A percentile compares a stretch with the other conserved stretches of the same genome.
Evolutionary conservation across 2,113 vertebrate genomes (phyloP).

Genomic region (Phalacrocorax brasilianus): DNA sequence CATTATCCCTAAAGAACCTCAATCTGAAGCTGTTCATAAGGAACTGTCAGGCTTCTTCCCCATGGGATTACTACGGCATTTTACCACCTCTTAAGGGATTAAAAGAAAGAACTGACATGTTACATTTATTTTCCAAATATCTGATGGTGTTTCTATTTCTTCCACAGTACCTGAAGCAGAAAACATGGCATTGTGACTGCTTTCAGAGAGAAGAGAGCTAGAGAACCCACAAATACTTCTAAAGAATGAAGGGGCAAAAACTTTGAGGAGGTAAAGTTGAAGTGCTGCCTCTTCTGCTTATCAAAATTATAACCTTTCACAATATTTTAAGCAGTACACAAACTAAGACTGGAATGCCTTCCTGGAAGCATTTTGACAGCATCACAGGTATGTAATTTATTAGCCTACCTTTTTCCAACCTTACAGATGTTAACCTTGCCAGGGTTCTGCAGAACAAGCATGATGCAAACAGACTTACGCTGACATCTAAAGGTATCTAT

Average conservation of each 20-base stretch:
- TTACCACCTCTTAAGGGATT: neutral
- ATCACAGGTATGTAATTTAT: neutral
- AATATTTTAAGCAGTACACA: neutral
- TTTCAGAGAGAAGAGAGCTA: neutral
- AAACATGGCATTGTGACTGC: neutral
- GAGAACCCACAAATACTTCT: neutral
- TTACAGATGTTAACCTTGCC: neutral
- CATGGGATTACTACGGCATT: neutral
- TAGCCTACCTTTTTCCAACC: neutral
- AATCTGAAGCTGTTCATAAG: neutral
- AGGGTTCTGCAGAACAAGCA: neutral
- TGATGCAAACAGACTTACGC: neutral
- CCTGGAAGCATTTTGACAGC: neutral
- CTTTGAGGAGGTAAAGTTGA: neutral
- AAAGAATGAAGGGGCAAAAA: neutral
- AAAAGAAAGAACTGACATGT: neutral
- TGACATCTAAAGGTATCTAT: neutral
- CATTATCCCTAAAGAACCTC: neutral
- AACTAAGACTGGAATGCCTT: neutral
- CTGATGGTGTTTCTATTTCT: neutral
- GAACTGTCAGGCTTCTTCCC: neutral
- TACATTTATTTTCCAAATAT: neutral
- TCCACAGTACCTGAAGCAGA: neutral
- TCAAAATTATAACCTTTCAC: neutral
- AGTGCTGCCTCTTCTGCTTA: neutral